phyloP scores from a whole-genome alignment of 2,797 vertebrate genomes.

The Psittacula derbiana region DNA sequence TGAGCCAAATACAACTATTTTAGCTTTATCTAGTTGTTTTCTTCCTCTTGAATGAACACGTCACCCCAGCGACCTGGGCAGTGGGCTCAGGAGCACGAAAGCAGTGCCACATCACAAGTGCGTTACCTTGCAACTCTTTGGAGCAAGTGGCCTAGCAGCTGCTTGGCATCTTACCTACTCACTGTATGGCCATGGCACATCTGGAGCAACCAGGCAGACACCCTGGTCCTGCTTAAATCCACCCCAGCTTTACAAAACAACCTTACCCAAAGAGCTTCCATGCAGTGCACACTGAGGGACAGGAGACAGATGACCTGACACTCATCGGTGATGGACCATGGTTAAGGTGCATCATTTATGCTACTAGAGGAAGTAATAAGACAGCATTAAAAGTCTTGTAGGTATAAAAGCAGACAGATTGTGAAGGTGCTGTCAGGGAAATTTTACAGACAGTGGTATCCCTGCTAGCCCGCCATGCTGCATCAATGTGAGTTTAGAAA shows the following conservation, averaged over 20 bases:
- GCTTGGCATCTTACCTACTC: neutral
- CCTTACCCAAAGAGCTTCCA: neutral
- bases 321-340: accelerated
- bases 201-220: neutral
- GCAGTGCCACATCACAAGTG: neutral
- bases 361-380: neutral
- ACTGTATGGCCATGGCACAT: neutral
- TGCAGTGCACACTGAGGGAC: accelerated
- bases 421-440: neutral
- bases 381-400: neutral
- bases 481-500: neutral
- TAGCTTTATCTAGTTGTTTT: neutral
- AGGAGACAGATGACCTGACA: neutral
- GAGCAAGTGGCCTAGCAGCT: neutral
- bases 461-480: neutral
- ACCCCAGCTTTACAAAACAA: accelerated
- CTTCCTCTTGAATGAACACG: accelerated
- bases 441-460: accelerated
- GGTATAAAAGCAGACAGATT: neutral
- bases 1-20: neutral
- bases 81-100: neutral
- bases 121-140: neutral
- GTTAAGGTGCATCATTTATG: neutral
- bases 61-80: neutral
- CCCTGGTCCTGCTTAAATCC: neutral